A percentile compares a stretch with the other conserved stretches of the same genome.
phyloP scores from a whole-genome alignment of 2,797 vertebrate genomes.

The Synanceia verrucosa region DNA sequence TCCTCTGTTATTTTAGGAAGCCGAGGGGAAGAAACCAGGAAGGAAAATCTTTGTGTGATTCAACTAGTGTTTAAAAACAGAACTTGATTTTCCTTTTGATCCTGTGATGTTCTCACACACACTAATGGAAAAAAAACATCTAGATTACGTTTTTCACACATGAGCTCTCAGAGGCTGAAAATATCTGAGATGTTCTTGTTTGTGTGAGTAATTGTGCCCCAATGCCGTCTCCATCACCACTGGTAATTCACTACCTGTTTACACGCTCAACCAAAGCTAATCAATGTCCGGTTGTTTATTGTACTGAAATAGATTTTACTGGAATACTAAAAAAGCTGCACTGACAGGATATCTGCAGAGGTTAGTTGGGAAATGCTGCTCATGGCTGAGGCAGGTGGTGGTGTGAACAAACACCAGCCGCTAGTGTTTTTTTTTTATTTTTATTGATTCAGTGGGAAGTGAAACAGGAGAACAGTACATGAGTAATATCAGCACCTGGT shows the following conservation, averaged over 20 bases:
- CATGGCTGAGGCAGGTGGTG: not conserved
- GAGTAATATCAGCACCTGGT: constrained; percentile 19
- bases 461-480: constrained; percentile 21
- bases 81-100: constrained; percentile 47
- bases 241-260: constrained; percentile 70
- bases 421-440: no score
- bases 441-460: constrained; percentile 26
- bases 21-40: constrained; percentile 8
- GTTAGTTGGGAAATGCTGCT: constrained; percentile 5
- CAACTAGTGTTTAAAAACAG: constrained; percentile 48
- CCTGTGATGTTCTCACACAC: constrained; percentile 52
- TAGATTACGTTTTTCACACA: constrained; percentile 34
- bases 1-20: constrained; percentile 37
- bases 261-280: constrained; percentile 47
- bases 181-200: constrained; percentile 54
- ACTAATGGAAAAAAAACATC: constrained; percentile 20
- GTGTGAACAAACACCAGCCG: not conserved
- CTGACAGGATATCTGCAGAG: constrained; percentile 5
- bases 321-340: constrained; percentile 28
- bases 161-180: constrained; percentile 29
- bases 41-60: constrained; percentile 41
- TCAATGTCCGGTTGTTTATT: constrained; percentile 57
- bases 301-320: constrained; percentile 42
- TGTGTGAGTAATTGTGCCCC: constrained; percentile 25
- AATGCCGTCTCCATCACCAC: constrained; percentile 52